Percentiles rank a stretch among this genome's conserved stretches.
Evolutionary conservation across 2,797 vertebrate species (phyloP).

Genomic region (Cichlasoma orientale): DNA sequence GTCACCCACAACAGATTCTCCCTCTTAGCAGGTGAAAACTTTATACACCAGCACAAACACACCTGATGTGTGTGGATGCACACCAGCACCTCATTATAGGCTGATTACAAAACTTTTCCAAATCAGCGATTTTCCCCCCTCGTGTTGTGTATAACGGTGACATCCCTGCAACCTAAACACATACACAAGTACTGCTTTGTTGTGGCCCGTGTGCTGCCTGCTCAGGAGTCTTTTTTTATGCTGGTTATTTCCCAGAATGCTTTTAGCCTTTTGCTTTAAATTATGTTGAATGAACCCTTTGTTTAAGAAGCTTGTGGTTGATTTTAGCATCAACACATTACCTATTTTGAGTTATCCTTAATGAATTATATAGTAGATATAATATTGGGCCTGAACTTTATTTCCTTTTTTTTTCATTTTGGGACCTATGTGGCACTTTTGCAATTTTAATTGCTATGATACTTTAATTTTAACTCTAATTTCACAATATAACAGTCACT

Average conservation of each 20-base stretch:
- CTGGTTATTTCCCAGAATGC: neutral
- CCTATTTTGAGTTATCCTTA: neutral
- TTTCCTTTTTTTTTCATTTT: too few species aligned
- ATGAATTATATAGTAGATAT: rapidly evolving
- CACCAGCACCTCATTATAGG: neutral
- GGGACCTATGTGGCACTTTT: too few species aligned
- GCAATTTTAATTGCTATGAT: too few species aligned
- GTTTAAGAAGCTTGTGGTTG: neutral
- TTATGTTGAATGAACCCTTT: neutral
- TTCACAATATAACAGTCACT: too few species aligned
- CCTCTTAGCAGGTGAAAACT: neutral
- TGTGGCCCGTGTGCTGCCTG: neutral
- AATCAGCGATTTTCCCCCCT: neutral
- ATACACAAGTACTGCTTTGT: neutral
- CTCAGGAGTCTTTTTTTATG: neutral
- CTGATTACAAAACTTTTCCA: neutral
- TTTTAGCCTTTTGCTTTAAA: neutral
- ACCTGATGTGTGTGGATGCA: neutral
- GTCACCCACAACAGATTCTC: neutral
- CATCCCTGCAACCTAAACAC: neutral
- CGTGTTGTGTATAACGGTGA: neutral
- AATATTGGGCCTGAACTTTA: too few species aligned
- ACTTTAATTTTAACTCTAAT: too few species aligned
- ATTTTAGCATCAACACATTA: neutral
- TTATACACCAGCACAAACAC: neutral